These are phyloP conservation scores for Odontophorus gujanensis DNA, from an alignment of 2,113 vertebrate genomes.

Conservation along the genomic window DNA sequence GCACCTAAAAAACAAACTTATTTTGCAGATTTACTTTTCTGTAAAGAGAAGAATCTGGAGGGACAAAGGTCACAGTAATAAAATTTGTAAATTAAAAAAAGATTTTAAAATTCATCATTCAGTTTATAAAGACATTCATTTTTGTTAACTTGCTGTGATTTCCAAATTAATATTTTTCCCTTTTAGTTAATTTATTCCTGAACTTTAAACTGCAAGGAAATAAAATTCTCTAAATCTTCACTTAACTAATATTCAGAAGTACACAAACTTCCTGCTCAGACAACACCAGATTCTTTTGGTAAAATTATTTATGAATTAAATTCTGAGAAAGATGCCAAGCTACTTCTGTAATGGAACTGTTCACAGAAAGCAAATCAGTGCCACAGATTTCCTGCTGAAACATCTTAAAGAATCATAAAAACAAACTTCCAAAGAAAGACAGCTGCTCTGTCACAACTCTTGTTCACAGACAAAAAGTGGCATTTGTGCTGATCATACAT, in stretches of 20 bases:
- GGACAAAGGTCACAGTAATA: not conserved
- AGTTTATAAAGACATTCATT: not conserved
- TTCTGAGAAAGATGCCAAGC: not conserved
- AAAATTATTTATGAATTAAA: not conserved
- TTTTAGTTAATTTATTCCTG: not conserved
- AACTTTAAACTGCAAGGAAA: not conserved
- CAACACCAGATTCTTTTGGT: not conserved
- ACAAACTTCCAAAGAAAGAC: not conserved
- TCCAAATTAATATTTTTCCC: not conserved
- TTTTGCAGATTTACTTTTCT: not conserved
- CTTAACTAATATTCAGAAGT: not conserved
- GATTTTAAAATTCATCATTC: not conserved
- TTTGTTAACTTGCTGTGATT: not conserved
- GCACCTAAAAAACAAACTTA: not conserved
- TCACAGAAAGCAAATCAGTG: not conserved
- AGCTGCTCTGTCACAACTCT: not conserved
- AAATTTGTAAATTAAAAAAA: not conserved
- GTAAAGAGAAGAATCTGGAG: not conserved
- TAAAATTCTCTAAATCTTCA: not conserved
- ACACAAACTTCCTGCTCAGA: not conserved
- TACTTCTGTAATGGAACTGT: not conserved
- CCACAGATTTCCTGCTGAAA: not conserved
- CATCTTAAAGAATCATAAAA: not conserved
- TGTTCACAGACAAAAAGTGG: not conserved
- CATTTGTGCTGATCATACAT: rapidly evolving